Evolutionary conservation across 2,888 invertebrate species (phyloP).

Genomic region (Euproctis similis): DNA sequence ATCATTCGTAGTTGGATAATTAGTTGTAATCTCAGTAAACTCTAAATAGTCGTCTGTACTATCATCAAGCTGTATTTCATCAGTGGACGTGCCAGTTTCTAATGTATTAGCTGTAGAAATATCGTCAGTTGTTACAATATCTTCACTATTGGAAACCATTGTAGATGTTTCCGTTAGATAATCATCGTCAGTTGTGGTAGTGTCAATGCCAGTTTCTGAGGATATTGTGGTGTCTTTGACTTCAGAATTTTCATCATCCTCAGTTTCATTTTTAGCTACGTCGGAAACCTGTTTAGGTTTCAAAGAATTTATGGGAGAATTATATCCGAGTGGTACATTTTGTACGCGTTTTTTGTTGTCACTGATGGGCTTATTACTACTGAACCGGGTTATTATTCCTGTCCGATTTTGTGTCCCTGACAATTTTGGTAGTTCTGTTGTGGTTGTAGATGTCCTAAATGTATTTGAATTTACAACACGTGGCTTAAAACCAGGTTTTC

Average conservation of each 20-base stretch:
- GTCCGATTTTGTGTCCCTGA: constrained; percentile 46
- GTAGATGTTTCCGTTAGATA: constrained; percentile 47
- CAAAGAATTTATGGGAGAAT: constrained; percentile 22
- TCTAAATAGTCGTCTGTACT: constrained; percentile 60
- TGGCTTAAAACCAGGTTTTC: constrained; percentile 49
- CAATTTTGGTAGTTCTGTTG: constrained; percentile 54
- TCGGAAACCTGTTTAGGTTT: constrained; percentile 9
- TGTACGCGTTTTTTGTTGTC: constrained; percentile 58
- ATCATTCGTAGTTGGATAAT: constrained; percentile 43
- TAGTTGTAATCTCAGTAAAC: constrained; percentile 42
- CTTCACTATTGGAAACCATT: constrained; percentile 27
- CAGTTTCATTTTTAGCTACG: constrained; percentile 17
- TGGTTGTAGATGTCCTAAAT: constrained; percentile 59
- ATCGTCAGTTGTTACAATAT: constrained; percentile 30
- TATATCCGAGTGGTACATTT: constrained; percentile 61
- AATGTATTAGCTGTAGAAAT: constrained; percentile 34
- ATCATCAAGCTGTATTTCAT: constrained; percentile 47
- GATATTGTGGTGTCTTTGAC: constrained; percentile 30
- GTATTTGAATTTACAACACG: constrained; percentile 57
- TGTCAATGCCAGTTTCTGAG: constrained; percentile 30
- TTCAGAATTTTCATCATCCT: constrained; percentile 31
- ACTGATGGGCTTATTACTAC: constrained; percentile 39
- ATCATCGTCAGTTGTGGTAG: constrained; percentile 50
- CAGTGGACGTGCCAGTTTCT: constrained; percentile 42
- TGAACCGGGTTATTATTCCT: constrained; percentile 43